phyloP scores from a whole-genome alignment of 1,140 invertebrate species.

The Contarinia nasturtii region DNA sequence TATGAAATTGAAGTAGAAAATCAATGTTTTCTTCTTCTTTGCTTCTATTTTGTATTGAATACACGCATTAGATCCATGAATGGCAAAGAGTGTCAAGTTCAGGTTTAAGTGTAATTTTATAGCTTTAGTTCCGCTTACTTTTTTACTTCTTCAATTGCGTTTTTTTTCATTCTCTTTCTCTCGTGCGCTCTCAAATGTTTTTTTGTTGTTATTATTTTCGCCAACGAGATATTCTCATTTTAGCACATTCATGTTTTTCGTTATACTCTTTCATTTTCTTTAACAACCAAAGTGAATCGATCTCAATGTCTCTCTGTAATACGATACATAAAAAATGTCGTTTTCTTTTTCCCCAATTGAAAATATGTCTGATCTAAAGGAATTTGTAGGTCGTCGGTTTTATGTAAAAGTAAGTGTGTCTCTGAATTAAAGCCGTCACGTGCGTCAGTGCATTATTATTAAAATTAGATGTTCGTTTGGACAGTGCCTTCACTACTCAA shows the following conservation, averaged over 20 bases:
- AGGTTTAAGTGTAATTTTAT: too few relatives aligned
- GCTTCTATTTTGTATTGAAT: too few relatives aligned
- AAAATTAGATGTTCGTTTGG: background rate
- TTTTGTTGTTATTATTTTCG: too few relatives aligned
- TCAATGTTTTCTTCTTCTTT: background rate
- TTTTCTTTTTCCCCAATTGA: too few relatives aligned
- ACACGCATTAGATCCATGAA: background rate
- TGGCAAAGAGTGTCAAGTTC: too few relatives aligned
- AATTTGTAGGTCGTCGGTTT: conserved; percentile 61
- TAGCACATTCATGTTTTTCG: background rate
- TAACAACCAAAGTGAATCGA: background rate
- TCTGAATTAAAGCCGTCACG: background rate
- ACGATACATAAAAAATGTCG: too few relatives aligned
- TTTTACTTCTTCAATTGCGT: too few relatives aligned
- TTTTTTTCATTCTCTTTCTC: too few relatives aligned
- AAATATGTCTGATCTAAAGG: conserved; percentile 28
- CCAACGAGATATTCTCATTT: too few relatives aligned
- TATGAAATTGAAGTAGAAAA: too few relatives aligned
- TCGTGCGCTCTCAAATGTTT: too few relatives aligned
- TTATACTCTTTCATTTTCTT: background rate
- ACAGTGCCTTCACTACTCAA: background rate
- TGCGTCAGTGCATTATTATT: background rate
- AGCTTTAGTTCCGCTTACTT: too few relatives aligned
- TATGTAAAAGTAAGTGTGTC: conserved; percentile 52
- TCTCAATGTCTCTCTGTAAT: background rate